Base-by-base conservation (phyloP, 2,888 invertebrate species). In the Pardosa pseudoannulata region DNA sequence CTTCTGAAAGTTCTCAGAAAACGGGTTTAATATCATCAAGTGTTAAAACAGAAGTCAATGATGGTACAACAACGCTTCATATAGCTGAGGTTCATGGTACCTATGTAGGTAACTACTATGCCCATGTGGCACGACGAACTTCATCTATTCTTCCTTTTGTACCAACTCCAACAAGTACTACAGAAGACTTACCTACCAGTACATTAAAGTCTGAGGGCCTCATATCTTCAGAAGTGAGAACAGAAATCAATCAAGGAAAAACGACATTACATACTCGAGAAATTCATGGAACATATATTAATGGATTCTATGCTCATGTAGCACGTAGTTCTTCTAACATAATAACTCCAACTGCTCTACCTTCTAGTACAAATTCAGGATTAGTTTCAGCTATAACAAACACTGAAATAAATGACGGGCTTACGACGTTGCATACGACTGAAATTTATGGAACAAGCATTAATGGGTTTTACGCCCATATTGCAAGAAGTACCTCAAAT, bases 31-130 rank as follows among this genome's bases (percentile, higher is more conserved):
- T 89, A 46, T 89, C 89, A 29, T 83, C 88, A 1, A 83, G 71
- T 3, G 80, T 87, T 7, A 88, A 87, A 29, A 88, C 88, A 9
- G 78, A 83, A 70, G 76, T 88, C 1, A 79, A 88, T 79, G 70
- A 82, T 32, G 86, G 88, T 1, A 79, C 70, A n/a, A 86, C 88
- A 19, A 88, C 88, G 13, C 27, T 89, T 3, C 87, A 88, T 31
- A 88, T 88, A 23, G 62, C 81, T 23, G 88, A 89, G 81, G 71
- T 89, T 11, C 88, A 89, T 74, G 89, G 89, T 31, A 89, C 89
- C 5, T 89, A 85, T 64, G 88, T 89, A 23, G 88, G 88, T 7
- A 87, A 88, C 23, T 89, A 88, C 79, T 89, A 89, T 85, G 89
- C 89, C 3, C 89, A 89, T 73, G 80, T 89, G 11, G 89, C 89